Percentiles rank a stretch among this genome's conserved stretches.
These are phyloP conservation scores for Acridotheres tristis DNA, from an alignment of 2,797 vertebrate genomes.

Conservation along the genomic window DNA sequence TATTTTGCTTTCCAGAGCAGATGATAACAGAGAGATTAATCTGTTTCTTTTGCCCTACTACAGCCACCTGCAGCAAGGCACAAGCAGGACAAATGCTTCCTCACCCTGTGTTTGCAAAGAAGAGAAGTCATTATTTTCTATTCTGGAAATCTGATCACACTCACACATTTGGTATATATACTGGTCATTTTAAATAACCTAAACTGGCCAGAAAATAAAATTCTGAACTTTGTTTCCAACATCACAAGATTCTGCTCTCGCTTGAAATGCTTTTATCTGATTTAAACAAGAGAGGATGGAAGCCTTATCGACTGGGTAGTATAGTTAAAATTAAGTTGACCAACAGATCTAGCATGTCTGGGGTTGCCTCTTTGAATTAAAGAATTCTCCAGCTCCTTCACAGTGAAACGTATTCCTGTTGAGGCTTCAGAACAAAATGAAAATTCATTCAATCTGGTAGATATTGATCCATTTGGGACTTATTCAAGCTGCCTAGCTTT, in stretches of 20 bases:
- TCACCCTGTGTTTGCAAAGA: background rate
- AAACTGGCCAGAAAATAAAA: background rate
- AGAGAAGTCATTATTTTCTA: background rate
- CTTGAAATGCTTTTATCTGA: background rate
- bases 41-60: background rate
- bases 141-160: background rate
- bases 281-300: background rate
- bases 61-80: background rate
- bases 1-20: background rate
- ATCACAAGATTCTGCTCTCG: background rate
- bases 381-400: background rate
- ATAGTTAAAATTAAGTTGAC: background rate
- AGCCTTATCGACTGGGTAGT: background rate
- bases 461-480: slow-evolving; percentile 16
- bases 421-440: background rate
- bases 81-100: background rate
- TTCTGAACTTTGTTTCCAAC: background rate
- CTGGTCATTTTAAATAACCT: background rate
- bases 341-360: rapidly evolving
- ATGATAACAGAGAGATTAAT: background rate
- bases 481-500: background rate
- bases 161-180: background rate
- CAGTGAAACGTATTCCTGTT: background rate
- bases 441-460: background rate
- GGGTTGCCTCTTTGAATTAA: background rate